phyloP scores from a whole-genome alignment of 2,113 vertebrate species.

The Motacilla alba region DNA sequence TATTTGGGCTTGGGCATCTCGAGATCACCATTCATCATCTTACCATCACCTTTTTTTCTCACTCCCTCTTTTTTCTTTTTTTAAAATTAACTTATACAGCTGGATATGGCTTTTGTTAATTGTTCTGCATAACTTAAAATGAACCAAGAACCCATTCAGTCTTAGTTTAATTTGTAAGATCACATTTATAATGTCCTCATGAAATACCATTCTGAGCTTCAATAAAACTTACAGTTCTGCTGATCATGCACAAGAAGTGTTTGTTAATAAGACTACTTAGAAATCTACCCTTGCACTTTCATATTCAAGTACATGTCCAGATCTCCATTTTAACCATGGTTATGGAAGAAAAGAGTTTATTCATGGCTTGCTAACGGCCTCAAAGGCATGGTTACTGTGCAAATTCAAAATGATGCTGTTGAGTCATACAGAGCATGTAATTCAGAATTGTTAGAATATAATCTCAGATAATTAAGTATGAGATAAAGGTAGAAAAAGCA shows the following conservation, averaged over 20 bases:
- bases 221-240: not conserved
- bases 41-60: not conserved
- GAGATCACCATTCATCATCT: not conserved
- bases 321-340: not conserved
- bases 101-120: not conserved
- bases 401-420: not conserved
- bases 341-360: not conserved
- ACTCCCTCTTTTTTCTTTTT: rapidly evolving
- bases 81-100: not conserved
- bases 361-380: not conserved
- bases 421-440: not conserved
- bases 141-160: not conserved
- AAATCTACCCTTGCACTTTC: not conserved
- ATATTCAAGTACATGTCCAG: not conserved
- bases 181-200: not conserved
- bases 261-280: not conserved
- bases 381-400: not conserved
- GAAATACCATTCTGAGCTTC: not conserved
- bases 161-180: not conserved
- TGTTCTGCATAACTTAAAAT: not conserved
- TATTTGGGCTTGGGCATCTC: not conserved
- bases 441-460: not conserved
- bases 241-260: not conserved
- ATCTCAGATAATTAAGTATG: not conserved
- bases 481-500: constrained; percentile 13